Base-by-base conservation (phyloP, 1,140 invertebrate genomes). In the Chironomus tepperi region DNA sequence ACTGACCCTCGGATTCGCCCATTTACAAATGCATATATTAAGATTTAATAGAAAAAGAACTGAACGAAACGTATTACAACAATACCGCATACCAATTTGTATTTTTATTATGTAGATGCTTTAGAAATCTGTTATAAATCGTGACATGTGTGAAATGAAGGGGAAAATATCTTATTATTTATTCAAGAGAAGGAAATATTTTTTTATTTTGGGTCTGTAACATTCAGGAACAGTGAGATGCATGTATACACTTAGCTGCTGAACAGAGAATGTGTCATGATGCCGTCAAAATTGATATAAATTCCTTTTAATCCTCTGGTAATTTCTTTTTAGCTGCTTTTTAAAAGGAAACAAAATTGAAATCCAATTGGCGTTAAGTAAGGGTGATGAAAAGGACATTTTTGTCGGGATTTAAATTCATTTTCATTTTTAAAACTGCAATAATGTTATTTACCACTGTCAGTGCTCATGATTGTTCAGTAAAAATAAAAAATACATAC, bases 151-250 rank as follows among this genome's bases (percentile, higher is more conserved):
- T 70, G 19, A 70, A 70, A 70, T 21, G 65, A 70, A 70, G 65
- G 16, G 65, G 65, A 70, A 70, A 70, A 18, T 19, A 70, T 70
- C 65, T 70, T 70, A 70, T 70, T 70, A 70, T 70, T 70, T 57
- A 57, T 57, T 57, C 47, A 57, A 57, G 1, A 95, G 94, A 15
- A 91, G 89, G 24, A 34, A 34, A 34, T 34, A 2, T 34, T 34
- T 2, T 34, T 34, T 76, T 93, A 93, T 79, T 88, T 92, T 73
- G 91, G n/a, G 24, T 34, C 24, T 34, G 24, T 34, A 34, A 91
- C 76, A 79, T 75, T 73, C 89, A 94, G 78, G 90, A 93, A 79
- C 47, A 57, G 15, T 12, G 3, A n/a, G 12, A 57, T 15, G 9
- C 47, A 57, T 10, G 24, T 34, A 34, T 34, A 34, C 24, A 34